Base-by-base conservation (phyloP, 2,797 vertebrate genomes). In the Taeniopygia guttata region DNA sequence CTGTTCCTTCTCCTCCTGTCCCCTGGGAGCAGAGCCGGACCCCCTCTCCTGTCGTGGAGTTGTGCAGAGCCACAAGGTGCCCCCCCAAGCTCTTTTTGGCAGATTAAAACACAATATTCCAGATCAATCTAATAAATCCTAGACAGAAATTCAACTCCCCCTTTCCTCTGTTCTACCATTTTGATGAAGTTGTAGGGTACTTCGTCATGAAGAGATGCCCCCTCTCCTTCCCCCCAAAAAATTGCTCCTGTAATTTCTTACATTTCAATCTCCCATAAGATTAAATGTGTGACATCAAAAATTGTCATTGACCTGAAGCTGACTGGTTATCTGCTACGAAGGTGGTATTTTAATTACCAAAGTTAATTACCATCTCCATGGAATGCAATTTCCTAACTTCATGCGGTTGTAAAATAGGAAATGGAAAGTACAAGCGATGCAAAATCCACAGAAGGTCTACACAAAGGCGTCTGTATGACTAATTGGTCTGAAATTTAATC, bases 401-500 rank as follows among this genome's bases (percentile, higher is more conserved):
- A 73, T 86, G 80, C 85, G 2, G 10, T 46, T 84, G 80, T 67
- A 79, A 88, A 93, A 79, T 56, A 88, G 87, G 89, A 95, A 96
- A 87, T 94, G 85, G 88, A 96, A 96, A 94, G 84, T 62, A 92
- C 85, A 95, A 88, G 85, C 80, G 0, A 51, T 84, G 91, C 94
- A 94, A 90, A 96, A 95, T 90, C 94, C 89, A 88, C 94, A 90
- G 85, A 95, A 96, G 93, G 80, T 64, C 95, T 88, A 43, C 86
- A 95, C 87, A 96, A 94, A 97, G 78, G 95, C 95, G 94, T 87
- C 87, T 94, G 84, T 94, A 91, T 93, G 93, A 95, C 95, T 96
- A 97, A 97, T 96, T 97, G 89, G 94, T 93, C 91, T 96, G 95
- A 96, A 94, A 97, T 95, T 90, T 96, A 93, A 97, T 97, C 95